A percentile compares a stretch with the other conserved stretches of the same genome.
phyloP scores from a whole-genome alignment of 2,888 invertebrate species.

The Spialia ferax region DNA sequence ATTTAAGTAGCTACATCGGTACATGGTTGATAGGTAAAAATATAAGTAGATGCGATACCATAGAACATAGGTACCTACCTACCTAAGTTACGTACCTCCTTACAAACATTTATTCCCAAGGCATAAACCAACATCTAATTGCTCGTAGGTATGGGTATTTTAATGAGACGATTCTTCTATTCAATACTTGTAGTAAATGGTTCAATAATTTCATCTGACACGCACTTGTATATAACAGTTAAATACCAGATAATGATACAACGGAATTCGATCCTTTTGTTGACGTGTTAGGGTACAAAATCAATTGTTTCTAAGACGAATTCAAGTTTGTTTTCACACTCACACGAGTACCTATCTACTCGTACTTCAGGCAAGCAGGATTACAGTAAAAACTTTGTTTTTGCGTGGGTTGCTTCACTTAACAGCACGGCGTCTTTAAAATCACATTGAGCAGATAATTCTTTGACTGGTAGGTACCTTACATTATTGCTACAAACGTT shows the following conservation, averaged over 20 bases:
- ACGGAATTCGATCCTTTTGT: background rate
- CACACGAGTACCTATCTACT: background rate
- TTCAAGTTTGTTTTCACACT: background rate
- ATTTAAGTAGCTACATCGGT: too few species aligned
- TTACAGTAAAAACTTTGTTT: slow-evolving; percentile 2
- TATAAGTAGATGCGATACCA: too few species aligned
- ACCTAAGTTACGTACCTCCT: too few species aligned
- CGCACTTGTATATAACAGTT: background rate
- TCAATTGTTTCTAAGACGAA: background rate
- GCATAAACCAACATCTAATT: background rate
- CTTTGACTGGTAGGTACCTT: background rate
- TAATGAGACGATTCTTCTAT: slow-evolving; percentile 1
- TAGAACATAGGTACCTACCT: too few species aligned
- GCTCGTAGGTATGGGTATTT: background rate
- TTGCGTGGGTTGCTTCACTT: slow-evolving; percentile 6
- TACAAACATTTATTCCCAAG: background rate
- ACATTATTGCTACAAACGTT: background rate
- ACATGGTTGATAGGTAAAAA: too few species aligned
- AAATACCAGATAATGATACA: background rate
- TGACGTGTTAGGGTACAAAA: background rate
- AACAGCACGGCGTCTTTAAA: background rate
- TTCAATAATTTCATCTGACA: slow-evolving; percentile 25
- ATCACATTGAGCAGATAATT: slow-evolving; percentile 14
- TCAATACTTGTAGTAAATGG: background rate
- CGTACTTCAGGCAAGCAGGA: background rate